Conservation (phyloP, 2,797 vertebrate species). For the Halcyon chelicuti region DNA sequence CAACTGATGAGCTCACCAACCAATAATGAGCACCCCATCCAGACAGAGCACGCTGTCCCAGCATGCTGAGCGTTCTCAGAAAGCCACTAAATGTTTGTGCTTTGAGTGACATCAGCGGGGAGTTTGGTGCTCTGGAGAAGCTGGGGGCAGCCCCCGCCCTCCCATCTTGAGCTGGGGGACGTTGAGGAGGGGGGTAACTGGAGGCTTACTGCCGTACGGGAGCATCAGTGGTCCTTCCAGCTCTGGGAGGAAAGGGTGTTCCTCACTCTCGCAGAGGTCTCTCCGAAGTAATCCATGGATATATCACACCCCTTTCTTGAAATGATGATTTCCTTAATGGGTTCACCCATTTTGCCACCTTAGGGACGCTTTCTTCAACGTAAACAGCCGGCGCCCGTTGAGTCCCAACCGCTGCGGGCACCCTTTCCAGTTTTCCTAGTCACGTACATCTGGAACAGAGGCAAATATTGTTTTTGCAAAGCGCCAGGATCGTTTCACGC, state of each 20-base stretch:
- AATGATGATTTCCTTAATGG: neutral
- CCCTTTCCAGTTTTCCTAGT: neutral
- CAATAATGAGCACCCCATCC: neutral
- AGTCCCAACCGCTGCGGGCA: neutral
- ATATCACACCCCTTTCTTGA: neutral
- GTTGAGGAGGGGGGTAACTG: neutral
- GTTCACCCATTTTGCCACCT: neutral
- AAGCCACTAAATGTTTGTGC: neutral
- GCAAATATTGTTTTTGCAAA: neutral
- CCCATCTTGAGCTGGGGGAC: neutral
- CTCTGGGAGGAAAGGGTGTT: neutral
- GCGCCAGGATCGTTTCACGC: neutral
- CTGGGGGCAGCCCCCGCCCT: rapidly evolving
- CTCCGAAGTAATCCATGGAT: neutral
- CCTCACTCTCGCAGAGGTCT: neutral
- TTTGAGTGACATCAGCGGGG: neutral
- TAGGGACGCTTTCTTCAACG: neutral
- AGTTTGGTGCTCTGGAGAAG: neutral
- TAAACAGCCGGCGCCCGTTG: neutral
- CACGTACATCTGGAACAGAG: neutral
- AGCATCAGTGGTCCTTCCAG: neutral
- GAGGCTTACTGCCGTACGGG: neutral
- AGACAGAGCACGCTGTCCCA: neutral
- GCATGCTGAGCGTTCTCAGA: neutral
- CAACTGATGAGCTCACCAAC: neutral